phyloP scores from a whole-genome alignment of 2,797 vertebrate genomes.

The Premnoplex brunnescens region DNA sequence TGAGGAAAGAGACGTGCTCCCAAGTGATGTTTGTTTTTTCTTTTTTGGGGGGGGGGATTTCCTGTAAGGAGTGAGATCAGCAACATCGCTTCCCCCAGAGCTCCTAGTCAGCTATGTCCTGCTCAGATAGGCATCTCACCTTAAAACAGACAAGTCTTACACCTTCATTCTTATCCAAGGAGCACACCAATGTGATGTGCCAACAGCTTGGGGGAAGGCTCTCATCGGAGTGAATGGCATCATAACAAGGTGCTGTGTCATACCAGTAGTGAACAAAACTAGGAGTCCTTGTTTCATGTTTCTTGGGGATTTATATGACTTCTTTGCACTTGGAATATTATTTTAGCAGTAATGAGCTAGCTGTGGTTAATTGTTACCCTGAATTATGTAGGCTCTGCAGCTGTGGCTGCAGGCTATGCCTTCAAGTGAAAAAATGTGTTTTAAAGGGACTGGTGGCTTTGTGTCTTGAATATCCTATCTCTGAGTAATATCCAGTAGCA shows the following conservation, averaged over 20 bases:
- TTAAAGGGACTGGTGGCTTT: neutral
- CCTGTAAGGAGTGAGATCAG: neutral
- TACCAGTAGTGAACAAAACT: neutral
- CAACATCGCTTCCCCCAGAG: neutral
- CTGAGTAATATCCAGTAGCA: neutral
- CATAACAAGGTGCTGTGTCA: rapidly evolving
- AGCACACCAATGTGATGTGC: rapidly evolving
- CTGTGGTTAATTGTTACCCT: slow-evolving; percentile 35
- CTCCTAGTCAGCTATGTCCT: neutral
- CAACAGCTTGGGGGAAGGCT: neutral
- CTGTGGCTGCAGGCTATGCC: neutral
- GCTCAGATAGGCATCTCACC: rapidly evolving
- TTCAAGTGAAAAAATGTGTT: slow-evolving; percentile 1
- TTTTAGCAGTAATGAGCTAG: slow-evolving; percentile 18
- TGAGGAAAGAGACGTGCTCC: neutral
- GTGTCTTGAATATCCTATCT: neutral
- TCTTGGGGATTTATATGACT: slow-evolving; percentile 4
- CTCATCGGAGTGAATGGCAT: neutral
- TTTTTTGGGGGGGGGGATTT: neutral
- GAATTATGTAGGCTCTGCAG: neutral
- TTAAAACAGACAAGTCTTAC: neutral
- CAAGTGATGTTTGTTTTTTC: neutral
- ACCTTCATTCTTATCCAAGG: neutral
- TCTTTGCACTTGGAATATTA: slow-evolving; percentile 26
- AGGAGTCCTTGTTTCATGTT: slow-evolving; percentile 10